These are phyloP conservation scores for Toxostoma redivivum DNA, from an alignment of 2,113 vertebrate species.

Conservation along the genomic window DNA sequence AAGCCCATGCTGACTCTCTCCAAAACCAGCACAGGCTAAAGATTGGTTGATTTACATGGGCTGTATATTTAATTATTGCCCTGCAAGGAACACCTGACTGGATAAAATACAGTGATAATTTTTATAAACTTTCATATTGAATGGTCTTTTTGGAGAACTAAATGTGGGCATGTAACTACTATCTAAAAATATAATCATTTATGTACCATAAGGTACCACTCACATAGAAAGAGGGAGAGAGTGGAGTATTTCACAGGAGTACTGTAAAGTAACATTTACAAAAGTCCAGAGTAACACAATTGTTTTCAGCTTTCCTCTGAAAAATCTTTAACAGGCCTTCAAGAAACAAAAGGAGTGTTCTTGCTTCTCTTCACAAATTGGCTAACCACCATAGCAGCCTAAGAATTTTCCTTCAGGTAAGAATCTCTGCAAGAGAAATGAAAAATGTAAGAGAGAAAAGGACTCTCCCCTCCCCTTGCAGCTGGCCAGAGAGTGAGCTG, in stretches of 20 bases:
- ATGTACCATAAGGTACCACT: fast-evolving
- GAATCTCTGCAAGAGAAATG: background rate
- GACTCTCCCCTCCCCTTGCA: background rate
- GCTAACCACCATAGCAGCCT: background rate
- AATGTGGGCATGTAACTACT: background rate
- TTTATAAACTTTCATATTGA: background rate
- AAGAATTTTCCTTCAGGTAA: background rate
- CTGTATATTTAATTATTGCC: background rate
- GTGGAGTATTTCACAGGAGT: background rate
- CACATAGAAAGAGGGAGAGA: background rate
- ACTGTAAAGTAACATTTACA: background rate
- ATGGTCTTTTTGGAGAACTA: background rate
- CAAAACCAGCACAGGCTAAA: background rate
- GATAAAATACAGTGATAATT: background rate
- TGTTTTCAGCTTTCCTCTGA: background rate
- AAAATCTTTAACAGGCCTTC: background rate
- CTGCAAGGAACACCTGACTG: background rate
- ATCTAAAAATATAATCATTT: background rate
- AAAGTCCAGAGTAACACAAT: background rate
- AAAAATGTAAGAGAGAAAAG: background rate
- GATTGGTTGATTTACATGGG: background rate
- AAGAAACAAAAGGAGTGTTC: conserved; percentile 9
- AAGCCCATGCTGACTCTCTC: background rate
- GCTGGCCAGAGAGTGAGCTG: fast-evolving
- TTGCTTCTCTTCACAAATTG: background rate